Conservation (phyloP, 2,888 invertebrate genomes). For the Bellardia pandia region DNA sequence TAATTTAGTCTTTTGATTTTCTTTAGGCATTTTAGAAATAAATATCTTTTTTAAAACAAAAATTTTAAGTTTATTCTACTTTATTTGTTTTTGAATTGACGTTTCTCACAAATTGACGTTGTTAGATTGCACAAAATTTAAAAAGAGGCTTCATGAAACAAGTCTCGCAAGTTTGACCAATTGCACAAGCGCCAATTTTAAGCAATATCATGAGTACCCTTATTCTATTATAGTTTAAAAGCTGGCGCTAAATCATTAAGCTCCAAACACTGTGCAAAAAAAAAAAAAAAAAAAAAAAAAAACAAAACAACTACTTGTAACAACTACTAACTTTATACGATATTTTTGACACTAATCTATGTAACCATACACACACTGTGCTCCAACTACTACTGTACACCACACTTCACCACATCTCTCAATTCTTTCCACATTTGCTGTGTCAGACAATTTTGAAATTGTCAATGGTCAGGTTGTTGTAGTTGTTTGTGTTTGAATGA, state of each 20-base stretch:
- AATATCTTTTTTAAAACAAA: no score
- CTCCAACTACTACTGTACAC: background rate
- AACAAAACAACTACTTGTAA: background rate
- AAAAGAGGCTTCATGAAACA: no score
- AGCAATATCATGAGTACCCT: no score
- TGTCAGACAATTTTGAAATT: conserved; percentile 18
- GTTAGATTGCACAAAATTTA: no score
- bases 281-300: background rate
- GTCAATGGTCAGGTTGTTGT: conserved; percentile 47
- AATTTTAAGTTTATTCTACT: no score
- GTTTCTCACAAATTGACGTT: no score
- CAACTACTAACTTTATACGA: background rate
- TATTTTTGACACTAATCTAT: conserved; percentile 46
- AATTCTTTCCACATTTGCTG: conserved; percentile 4
- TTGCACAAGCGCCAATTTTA: no score
- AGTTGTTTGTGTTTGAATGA: background rate
- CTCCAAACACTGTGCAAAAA: background rate
- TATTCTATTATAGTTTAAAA: conserved; percentile 6
- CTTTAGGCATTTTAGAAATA: no score
- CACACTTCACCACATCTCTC: background rate
- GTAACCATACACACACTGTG: background rate
- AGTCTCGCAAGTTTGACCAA: no score
- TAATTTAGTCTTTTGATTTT: no score
- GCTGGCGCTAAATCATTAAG: conserved; percentile 58
- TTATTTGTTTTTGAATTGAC: no score